Base-by-base conservation (phyloP, 2,797 vertebrate species). In the Gymnothorax reevesii region DNA sequence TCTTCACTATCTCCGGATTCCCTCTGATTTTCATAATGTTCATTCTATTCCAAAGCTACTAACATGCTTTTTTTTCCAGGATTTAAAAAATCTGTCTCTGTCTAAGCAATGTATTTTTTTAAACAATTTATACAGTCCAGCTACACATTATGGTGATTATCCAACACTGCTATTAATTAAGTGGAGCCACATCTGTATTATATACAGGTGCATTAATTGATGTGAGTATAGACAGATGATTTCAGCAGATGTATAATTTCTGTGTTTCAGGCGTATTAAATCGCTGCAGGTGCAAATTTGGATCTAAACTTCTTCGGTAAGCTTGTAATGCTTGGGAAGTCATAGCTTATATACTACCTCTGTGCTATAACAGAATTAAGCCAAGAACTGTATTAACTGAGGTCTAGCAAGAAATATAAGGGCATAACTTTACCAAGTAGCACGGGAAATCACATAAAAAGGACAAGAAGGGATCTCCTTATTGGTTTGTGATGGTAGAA, bases 221-320 rank as follows among this genome's bases (percentile, higher is more conserved):
- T 64, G n/a, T 66, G 25, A 60, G n/a, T 60, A 7, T 82, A 79
- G 62, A 27, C 57, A 17, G 42, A 57, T 59, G 7, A 54, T 80
- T 80, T 80, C 0, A 55, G 22, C 52, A 55, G 15, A 49, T 79
- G 22, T 12, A 54, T 79, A 55, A 17, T 87, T 3, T 54, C 0
- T 91, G 52, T 90, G n/a, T 90, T 88, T 9, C 89, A 98, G 97
- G 97, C 86, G 96, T 99, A 92, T 92, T 99, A 90, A 99, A 99
- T 92, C 96, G 96, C 73, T 99, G 99, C 90, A 96, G 91, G 87
- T 97, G 94, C 93, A 98, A 95, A 90, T 97, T 97, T 96, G 99
- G 99, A 91, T 97, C 96, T 90, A 97, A 94, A 91, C 92, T 98
- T 86, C 94, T 99, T 88, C 97, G 96, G 97, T 98, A 83, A 75